Percentiles rank a stretch among this genome's conserved stretches.
Evolutionary conservation across 2,113 vertebrate genomes (phyloP).

Genomic region (Miniopterus natalensis): DNA sequence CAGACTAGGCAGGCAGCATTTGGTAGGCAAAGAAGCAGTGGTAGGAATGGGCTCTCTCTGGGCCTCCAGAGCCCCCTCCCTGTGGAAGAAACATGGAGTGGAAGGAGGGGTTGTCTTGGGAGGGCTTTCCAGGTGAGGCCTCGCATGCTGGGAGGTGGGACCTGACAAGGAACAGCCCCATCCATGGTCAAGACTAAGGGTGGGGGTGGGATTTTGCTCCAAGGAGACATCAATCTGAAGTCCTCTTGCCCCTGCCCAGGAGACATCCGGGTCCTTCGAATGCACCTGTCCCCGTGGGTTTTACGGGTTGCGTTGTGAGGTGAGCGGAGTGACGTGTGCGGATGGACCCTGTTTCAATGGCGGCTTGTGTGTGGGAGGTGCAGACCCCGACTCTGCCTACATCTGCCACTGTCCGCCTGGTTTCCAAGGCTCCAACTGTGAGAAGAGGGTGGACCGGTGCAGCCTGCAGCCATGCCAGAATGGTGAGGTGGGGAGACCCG

Average conservation of each 20-base stretch:
- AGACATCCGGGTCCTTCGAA: conserved; percentile 87
- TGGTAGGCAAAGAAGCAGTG: background rate
- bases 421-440: conserved; percentile 95
- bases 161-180: background rate
- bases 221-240: background rate
- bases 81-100: background rate
- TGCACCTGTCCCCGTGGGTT: conserved; percentile 94
- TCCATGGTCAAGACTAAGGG: background rate
- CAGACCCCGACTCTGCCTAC: conserved; percentile 88
- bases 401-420: conserved; percentile 89
- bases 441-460: conserved; percentile 94
- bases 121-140: background rate
- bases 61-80: background rate
- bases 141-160: background rate
- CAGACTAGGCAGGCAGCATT: background rate
- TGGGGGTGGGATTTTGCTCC: background rate
- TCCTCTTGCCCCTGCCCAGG: conserved; percentile 84
- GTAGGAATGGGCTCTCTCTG: background rate
- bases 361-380: conserved; percentile 89
- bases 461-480: conserved; percentile 92
- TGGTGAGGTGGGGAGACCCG: conserved; percentile 83
- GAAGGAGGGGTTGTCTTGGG: background rate
- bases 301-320: conserved; percentile 93
- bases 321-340: conserved; percentile 92
- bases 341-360: conserved; percentile 94